Evolutionary conservation across 2,113 vertebrate genomes (phyloP), one percentile per base, ranked within the genome.

Genomic region (Pollimyrus isidori): DNA sequence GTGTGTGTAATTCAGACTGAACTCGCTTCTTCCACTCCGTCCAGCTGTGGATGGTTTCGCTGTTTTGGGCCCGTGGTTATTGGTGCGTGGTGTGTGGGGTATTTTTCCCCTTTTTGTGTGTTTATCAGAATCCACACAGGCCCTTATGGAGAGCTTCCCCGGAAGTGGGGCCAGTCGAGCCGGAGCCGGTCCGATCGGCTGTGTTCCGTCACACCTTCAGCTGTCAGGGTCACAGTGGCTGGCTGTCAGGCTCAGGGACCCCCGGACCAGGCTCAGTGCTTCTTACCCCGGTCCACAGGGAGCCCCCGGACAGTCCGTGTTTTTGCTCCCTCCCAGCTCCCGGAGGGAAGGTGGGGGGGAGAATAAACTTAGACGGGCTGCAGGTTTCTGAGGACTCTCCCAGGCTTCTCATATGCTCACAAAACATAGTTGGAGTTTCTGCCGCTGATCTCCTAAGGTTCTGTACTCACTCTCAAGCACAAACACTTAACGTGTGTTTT

Each of bases 391-490:
- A 65, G n/a, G 62, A 65, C 3, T 11, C 9, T 0, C 3, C 11
- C 10, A 3, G 45, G 21, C 45, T 30, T 5, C 52, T 26, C 21
- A 50, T 58, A 83, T 7, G 35, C 48, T 89, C 39, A 83, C 73
- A 15, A 42, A 35, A 23, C 23, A 9, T 62, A 10, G 56, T n/a
- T 62, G 56, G 7, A n/a, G 23, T 62, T n/a, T 62, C 56, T 62
- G 56, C 56, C n/a, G 56, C 49, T 76, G 39, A 48, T 13, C 15
- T 89, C 6, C n/a, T 26, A 19, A 17, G 45, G 23, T 87, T 87
- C 90, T 91, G 89, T 90, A 90, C 92, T 91, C 92, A 92, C 65
- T 89, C 91, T 89, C 91, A 91, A 87, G 92, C 90, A 90, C 87
- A 91, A 87, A 88, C 80, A 52, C 88, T 45, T 45, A 45, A 45